Evolutionary conservation across 1,140 invertebrate species (phyloP), one percentile per base, ranked within the genome.

Genomic region (Arctopsyche grandis): DNA sequence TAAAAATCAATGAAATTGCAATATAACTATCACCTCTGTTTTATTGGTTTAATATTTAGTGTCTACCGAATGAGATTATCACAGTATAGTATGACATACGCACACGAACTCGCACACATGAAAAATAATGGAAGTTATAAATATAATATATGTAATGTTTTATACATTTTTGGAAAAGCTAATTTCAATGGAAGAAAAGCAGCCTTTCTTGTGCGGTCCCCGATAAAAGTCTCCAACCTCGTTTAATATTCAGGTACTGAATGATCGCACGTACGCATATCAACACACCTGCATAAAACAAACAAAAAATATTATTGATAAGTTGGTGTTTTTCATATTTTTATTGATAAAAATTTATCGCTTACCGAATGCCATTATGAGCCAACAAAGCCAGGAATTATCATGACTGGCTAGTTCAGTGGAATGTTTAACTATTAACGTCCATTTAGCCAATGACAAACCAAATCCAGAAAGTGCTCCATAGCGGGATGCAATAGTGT

Each of bases 381-480:
- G 89, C 94, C 95, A 96, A 94, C 94, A 96, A 5, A 96, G 88
- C 95, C 95, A 96, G 71, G 93, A 93, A 87, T 96, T 96, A 84
- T 95, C 94, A 85, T 93, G 93, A 22, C 93, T 94, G 71, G 94
- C 93, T 79, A 96, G 87, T 80, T 96, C 94, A 77, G 95, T 96
- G 77, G 94, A 95, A 84, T 96, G 93, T 87, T 97, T 97, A 1
- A 97, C 95, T 84, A 98, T 97, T 56, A 97, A 90, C 22, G 96
- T 97, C 97, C 96, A 98, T 89, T 98, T 98, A 79, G 96, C 95
- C 80, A 98, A 89, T 9, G 96, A 97, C 7, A 98, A 89, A 5
- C 96, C 97, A 85, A 98, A 97, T 52, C 97, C 96, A 77, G 96
- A 94, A 19, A 98, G 86, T 5, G 97, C 97, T 60, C 97, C 97